Percentiles rank a stretch among this genome's conserved stretches.
These are phyloP conservation scores for Batillaria attramentaria DNA, from an alignment of 1,140 invertebrate species.

Conservation along the genomic window DNA sequence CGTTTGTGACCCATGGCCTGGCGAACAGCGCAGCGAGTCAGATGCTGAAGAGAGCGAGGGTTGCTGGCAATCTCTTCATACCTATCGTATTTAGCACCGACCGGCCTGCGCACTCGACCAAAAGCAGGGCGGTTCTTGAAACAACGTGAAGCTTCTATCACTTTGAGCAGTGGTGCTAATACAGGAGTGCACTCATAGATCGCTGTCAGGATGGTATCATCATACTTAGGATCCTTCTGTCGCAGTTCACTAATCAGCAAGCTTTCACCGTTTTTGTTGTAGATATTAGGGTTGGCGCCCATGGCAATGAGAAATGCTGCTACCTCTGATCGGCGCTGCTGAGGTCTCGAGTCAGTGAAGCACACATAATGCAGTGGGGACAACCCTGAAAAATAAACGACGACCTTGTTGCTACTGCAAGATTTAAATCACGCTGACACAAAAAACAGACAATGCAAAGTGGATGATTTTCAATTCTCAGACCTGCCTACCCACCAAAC, in stretches of 20 bases:
- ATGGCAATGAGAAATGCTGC: constrained; percentile 64
- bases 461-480: no score
- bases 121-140: background rate
- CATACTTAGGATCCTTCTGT: constrained; percentile 44
- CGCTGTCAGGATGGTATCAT: constrained; percentile 60
- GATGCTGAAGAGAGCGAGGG: constrained; percentile 65
- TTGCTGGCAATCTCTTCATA: constrained; percentile 21
- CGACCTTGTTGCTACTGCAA: no score
- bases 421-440: no score
- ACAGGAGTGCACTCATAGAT: constrained; percentile 37
- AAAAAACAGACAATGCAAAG: no score
- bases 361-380: constrained; percentile 67
- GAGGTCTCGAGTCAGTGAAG: constrained; percentile 59
- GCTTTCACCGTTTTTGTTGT: constrained; percentile 54
- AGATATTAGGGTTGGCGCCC: constrained; percentile 62
- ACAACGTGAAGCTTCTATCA: background rate
- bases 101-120: no score
- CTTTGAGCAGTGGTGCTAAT: background rate
- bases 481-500: no score
- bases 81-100: no score
- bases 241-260: constrained; percentile 60
- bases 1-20: constrained; percentile 49
- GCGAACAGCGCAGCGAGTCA: constrained; percentile 63
- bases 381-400: constrained; percentile 46
- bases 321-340: constrained; percentile 60